phyloP scores from a whole-genome alignment of 2,888 invertebrate species.

The Ophion slaviceki region DNA sequence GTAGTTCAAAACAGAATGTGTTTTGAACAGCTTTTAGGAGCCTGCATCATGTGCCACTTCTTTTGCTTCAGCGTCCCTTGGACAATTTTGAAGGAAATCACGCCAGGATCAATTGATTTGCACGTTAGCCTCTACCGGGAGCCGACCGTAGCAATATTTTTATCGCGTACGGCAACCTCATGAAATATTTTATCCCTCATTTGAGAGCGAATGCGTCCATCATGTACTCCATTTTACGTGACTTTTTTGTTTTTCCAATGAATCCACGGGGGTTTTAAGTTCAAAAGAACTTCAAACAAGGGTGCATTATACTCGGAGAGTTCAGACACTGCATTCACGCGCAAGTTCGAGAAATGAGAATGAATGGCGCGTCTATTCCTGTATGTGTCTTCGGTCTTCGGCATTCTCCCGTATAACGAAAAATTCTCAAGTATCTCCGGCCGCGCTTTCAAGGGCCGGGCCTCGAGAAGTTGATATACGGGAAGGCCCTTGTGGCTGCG shows the following conservation, averaged over 20 bases:
- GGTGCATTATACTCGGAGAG: conserved; percentile 22
- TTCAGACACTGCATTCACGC: conserved; percentile 14
- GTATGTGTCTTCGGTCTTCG: conserved; percentile 2
- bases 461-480: conserved; percentile 43
- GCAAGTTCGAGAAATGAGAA: conserved; percentile 34
- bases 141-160: too few species aligned
- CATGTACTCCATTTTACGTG: not conserved
- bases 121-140: too few species aligned
- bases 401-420: conserved; percentile 27
- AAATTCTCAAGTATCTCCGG: conserved; percentile 31
- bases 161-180: too few species aligned
- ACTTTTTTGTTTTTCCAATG: not conserved
- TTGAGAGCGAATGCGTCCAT: too few species aligned
- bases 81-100: too few species aligned
- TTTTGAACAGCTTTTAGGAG: too few species aligned
- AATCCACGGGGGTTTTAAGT: not conserved
- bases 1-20: too few species aligned
- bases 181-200: too few species aligned
- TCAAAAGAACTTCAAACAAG: not conserved
- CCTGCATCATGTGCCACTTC: too few species aligned
- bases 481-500: conserved; percentile 46
- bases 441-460: conserved; percentile 40
- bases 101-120: too few species aligned
- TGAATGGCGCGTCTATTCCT: conserved; percentile 28
- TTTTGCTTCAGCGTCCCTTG: too few species aligned